Base-by-base conservation (phyloP, 1,140 invertebrate species). In the Meloidogyne hapla region DNA sequence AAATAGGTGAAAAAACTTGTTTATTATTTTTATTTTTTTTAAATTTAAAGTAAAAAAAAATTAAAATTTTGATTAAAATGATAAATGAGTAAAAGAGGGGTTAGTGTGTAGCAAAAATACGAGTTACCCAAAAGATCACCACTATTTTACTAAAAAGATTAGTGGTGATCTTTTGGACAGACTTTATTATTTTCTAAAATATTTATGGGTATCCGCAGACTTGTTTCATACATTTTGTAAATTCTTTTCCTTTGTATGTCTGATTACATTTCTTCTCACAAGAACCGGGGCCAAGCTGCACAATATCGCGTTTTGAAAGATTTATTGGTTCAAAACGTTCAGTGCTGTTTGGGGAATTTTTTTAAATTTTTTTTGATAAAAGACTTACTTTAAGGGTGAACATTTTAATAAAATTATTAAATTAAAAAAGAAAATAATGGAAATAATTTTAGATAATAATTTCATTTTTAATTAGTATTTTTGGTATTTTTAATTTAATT, bases 201-300 rank as follows among this genome's bases (percentile, higher is more conserved):
- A n/a, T n/a, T 56, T 56, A 56, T n/a, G 48, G 48, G 48, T 56
- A 56, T 56, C 48, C 48, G n/a, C 48, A 56, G 0, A 56, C 18
- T 56, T 56, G 48, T 56, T 56, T 56, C 48, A 56, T 56, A 56
- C 48, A 56, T 56, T 56, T 56, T 56, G 48, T 56, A 56, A 56
- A 56, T 56, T 56, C 48, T 56, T 56, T 56, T 56, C 48, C 48
- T 56, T 56, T 56, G 6, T n/a, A 56, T 4, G 1, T 3, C 48
- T 56, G 48, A 21, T n/a, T n/a, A 56, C 48, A 56, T n/a, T n/a
- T 56, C 3, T 56, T 56, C n/a, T 56, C 48, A 56, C 48, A 56
- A 8, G 48, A 56, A 13, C 48, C 48, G 1, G 48, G 48, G n/a
- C 48, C n/a, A 56, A 56, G 48, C 12, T n/a, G 5, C n/a, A 56